phyloP scores from a whole-genome alignment of 2,888 invertebrate species.

The Pachliopta kotzebuea region DNA sequence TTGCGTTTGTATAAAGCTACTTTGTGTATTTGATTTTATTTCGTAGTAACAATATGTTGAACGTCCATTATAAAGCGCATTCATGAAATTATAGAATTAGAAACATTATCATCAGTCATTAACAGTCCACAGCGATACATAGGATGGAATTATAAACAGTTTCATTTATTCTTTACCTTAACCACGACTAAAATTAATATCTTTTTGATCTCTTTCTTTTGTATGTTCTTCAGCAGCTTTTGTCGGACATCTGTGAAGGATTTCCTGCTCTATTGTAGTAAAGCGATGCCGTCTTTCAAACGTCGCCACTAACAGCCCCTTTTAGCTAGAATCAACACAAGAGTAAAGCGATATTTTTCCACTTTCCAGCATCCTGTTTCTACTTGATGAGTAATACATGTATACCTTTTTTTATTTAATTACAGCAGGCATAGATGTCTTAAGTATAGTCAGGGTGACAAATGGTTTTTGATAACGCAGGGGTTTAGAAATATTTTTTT shows the following conservation, averaged over 20 bases:
- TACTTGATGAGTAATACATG: not conserved
- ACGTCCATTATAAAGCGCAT: too few species aligned
- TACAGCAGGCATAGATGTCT: not conserved
- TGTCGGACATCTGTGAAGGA: slow-evolving; percentile 15
- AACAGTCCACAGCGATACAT: not conserved
- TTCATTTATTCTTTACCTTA: not conserved
- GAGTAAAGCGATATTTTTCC: slow-evolving; percentile 4
- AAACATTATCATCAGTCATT: not conserved
- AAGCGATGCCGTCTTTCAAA: slow-evolving; percentile 19
- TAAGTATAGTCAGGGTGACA: not conserved
- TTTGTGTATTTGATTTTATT: too few species aligned
- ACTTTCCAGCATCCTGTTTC: not conserved
- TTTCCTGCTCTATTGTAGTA: slow-evolving; percentile 2
- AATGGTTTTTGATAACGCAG: too few species aligned
- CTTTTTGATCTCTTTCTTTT: not conserved
- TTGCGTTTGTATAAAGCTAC: too few species aligned
- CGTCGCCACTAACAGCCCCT: slow-evolving; percentile 19
- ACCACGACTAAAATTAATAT: not conserved
- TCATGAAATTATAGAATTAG: too few species aligned
- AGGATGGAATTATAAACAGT: not conserved
- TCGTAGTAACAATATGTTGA: too few species aligned
- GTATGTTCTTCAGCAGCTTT: slow-evolving; percentile 1
- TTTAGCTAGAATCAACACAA: slow-evolving; percentile 23
- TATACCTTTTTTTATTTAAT: not conserved
- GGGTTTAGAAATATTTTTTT: not conserved